These are phyloP conservation scores for Neosalanx taihuensis DNA, from an alignment of 2,797 vertebrate genomes.

Conservation along the genomic window DNA sequence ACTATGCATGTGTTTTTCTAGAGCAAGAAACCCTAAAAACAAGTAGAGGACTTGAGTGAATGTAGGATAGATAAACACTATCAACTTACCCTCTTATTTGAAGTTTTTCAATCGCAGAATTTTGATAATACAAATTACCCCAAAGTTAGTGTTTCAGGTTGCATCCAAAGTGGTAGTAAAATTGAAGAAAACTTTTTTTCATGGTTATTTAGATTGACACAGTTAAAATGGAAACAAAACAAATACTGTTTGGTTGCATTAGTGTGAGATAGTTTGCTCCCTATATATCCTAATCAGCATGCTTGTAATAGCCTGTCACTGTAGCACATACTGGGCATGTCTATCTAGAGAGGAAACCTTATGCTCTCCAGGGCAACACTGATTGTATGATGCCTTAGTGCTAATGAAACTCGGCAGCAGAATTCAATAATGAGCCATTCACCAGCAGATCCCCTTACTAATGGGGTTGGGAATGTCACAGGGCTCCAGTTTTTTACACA, in stretches of 20 bases:
- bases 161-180: too few relatives aligned
- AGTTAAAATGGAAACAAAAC: conserved; percentile 4
- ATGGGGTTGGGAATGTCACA: conserved; percentile 44
- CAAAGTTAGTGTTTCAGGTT: too few relatives aligned
- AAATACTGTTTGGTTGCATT: background rate
- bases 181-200: too few relatives aligned
- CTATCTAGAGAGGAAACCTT: conserved; percentile 22
- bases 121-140: too few relatives aligned
- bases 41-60: background rate
- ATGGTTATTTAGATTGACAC: background rate
- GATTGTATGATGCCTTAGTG: conserved; percentile 22
- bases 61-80: background rate
- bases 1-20: background rate
- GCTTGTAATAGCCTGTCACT: background rate
- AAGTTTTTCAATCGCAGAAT: background rate
- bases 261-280: conserved; percentile 20
- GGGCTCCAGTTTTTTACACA: conserved; percentile 23
- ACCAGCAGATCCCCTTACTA: conserved; percentile 46
- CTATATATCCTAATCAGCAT: conserved; percentile 8
- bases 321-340: conserved; percentile 13
- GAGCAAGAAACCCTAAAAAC: background rate
- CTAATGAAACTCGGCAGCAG: conserved; percentile 45
- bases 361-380: conserved; percentile 10
- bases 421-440: conserved; percentile 48
- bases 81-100: background rate